phyloP scores from a whole-genome alignment of 2,113 vertebrate genomes.

The Silurus glanis region DNA sequence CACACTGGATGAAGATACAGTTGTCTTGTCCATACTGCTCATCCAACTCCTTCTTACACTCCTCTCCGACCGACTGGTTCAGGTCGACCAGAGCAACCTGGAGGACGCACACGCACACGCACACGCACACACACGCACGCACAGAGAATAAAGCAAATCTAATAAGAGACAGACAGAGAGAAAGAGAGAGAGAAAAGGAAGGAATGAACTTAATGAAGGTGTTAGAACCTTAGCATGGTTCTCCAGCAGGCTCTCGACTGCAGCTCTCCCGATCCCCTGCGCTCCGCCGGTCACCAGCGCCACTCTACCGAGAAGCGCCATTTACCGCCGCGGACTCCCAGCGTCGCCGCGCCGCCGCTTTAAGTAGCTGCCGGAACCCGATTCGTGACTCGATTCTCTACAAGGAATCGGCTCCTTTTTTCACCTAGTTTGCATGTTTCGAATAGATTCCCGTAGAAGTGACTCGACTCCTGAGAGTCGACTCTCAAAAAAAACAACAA shows the following conservation, averaged over 20 bases:
- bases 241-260: slow-evolving; percentile 78
- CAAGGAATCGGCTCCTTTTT: neutral
- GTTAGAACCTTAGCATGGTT: slow-evolving; percentile 82
- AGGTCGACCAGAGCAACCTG: slow-evolving; percentile 76
- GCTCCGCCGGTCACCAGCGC: slow-evolving; percentile 94
- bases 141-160: neutral
- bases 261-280: slow-evolving; percentile 91
- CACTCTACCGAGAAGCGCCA: slow-evolving; percentile 89
- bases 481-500: neutral
- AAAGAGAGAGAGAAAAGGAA: neutral
- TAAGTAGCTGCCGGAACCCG: slow-evolving; percentile 50
- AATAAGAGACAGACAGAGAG: neutral
- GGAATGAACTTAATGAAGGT: neutral
- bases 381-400: neutral
- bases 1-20: slow-evolving; percentile 84
- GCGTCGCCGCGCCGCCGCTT: slow-evolving; percentile 41
- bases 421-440: neutral
- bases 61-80: slow-evolving; percentile 77
- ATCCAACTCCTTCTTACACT: slow-evolving; percentile 81
- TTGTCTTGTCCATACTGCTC: slow-evolving; percentile 80
- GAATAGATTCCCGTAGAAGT: neutral
- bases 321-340: slow-evolving; percentile 53
- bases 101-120: neutral
- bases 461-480: neutral
- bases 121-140: neutral